Evolutionary conservation across 1,140 invertebrate genomes (phyloP).

Genomic region (Ctenoplectra terminalis): DNA sequence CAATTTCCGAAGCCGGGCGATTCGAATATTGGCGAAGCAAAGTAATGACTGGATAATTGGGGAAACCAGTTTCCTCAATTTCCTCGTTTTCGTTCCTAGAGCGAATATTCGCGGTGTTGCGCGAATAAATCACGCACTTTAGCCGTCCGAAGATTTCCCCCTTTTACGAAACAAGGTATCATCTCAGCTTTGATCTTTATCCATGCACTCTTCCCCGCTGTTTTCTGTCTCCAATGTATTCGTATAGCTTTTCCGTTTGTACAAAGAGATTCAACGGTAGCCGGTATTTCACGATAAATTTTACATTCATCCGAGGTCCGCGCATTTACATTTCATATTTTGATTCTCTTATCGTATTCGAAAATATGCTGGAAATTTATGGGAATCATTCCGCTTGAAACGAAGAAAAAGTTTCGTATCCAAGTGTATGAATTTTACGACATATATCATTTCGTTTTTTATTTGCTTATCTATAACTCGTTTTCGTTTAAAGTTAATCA

Average conservation of each 20-base stretch:
- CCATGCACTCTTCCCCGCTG: background rate
- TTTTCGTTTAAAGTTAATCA: too few relatives aligned
- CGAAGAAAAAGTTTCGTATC: background rate
- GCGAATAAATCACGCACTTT: constrained; percentile 18
- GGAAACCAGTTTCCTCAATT: background rate
- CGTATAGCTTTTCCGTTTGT: constrained; percentile 18
- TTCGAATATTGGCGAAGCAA: background rate
- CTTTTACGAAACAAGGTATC: constrained; percentile 15
- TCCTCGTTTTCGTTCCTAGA: background rate
- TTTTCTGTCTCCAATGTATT: background rate
- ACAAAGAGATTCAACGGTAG: constrained; percentile 6
- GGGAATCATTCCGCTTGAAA: constrained; percentile 1
- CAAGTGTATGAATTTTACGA: background rate
- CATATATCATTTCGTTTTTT: background rate
- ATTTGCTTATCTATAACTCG: too few relatives aligned
- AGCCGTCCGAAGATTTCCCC: constrained; percentile 14
- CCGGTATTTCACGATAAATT: constrained; percentile 26
- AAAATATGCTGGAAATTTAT: background rate
- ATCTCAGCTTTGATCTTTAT: constrained; percentile 27
- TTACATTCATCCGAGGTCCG: background rate
- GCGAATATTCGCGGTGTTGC: background rate
- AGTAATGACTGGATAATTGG: background rate
- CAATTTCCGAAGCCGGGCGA: too few relatives aligned
- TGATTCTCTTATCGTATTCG: background rate
- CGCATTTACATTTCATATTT: constrained; percentile 9